Evolutionary conservation across 2,797 vertebrate species (phyloP).

Genomic region (Melanotaenia trifasciata): DNA sequence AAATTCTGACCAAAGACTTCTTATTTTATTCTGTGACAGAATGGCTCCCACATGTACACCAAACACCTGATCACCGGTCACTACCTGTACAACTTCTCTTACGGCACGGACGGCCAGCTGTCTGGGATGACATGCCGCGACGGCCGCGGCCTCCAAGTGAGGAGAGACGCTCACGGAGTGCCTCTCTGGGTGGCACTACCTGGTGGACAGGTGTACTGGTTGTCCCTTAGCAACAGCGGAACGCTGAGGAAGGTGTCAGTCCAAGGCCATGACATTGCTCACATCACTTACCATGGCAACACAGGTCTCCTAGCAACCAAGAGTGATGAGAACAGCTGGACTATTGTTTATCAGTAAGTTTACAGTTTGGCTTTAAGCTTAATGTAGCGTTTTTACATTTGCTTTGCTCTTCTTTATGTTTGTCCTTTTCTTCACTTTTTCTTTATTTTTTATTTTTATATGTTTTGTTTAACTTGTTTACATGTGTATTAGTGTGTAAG

Average conservation of each 20-base stretch:
- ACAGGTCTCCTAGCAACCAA: constrained; percentile 94
- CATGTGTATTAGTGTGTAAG: constrained; percentile 12
- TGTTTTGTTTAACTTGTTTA: constrained; percentile 16
- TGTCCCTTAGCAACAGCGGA: constrained; percentile 95
- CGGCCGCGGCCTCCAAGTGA: constrained; percentile 89
- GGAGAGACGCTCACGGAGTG: constrained; percentile 90
- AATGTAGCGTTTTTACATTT: constrained; percentile 10
- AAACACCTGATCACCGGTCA: constrained; percentile 95
- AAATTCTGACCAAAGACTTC: not conserved
- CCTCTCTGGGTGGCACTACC: constrained; percentile 95
- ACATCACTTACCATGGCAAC: constrained; percentile 95
- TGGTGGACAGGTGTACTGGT: constrained; percentile 93
- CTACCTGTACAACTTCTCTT: constrained; percentile 94
- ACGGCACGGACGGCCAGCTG: constrained; percentile 88
- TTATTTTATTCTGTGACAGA: constrained; percentile 69
- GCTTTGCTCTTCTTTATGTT: not conserved
- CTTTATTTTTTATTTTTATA: not conserved
- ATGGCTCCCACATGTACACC: constrained; percentile 92
- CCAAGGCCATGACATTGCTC: constrained; percentile 93
- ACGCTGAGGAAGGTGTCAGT: constrained; percentile 94
- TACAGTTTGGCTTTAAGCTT: constrained; percentile 6
- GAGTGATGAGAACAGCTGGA: constrained; percentile 96
- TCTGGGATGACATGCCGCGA: constrained; percentile 85
- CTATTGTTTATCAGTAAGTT: constrained; percentile 96
- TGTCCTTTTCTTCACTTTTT: constrained; percentile 3